Evolutionary conservation across 2,797 vertebrate genomes (phyloP).

Genomic region (Okamejei kenojei): DNA sequence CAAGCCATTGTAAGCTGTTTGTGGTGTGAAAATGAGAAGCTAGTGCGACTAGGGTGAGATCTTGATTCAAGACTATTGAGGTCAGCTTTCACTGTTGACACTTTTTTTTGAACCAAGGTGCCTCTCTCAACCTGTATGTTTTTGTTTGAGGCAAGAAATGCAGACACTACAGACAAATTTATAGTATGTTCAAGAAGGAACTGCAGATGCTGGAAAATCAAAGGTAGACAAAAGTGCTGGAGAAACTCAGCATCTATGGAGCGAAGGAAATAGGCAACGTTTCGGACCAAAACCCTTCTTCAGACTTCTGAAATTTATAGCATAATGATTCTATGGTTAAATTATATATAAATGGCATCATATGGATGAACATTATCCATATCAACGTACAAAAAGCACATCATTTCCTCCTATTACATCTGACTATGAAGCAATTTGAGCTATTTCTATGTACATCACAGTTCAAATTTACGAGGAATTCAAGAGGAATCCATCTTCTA

Average conservation of each 20-base stretch:
- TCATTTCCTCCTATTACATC: neutral
- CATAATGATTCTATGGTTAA: neutral
- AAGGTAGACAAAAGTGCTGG: no score
- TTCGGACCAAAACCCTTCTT: no score
- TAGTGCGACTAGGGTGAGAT: no score
- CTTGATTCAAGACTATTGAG: neutral
- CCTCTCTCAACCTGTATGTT: neutral
- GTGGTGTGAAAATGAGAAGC: no score
- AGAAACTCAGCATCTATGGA: no score
- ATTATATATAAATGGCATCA: neutral
- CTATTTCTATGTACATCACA: neutral
- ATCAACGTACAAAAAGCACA: neutral
- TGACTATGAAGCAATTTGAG: neutral
- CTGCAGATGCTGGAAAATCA: no score
- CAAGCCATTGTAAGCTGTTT: no score
- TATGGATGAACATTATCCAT: neutral
- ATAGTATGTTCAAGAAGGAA: no score
- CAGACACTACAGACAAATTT: neutral
- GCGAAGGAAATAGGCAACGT: no score
- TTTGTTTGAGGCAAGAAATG: neutral
- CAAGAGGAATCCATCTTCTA: no score
- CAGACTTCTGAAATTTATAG: neutral
- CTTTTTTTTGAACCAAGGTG: neutral
- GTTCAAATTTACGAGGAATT: no score
- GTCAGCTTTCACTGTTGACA: neutral